Evolutionary conservation across 2,888 invertebrate genomes (phyloP).

Genomic region (Scaeva pyrastri): DNA sequence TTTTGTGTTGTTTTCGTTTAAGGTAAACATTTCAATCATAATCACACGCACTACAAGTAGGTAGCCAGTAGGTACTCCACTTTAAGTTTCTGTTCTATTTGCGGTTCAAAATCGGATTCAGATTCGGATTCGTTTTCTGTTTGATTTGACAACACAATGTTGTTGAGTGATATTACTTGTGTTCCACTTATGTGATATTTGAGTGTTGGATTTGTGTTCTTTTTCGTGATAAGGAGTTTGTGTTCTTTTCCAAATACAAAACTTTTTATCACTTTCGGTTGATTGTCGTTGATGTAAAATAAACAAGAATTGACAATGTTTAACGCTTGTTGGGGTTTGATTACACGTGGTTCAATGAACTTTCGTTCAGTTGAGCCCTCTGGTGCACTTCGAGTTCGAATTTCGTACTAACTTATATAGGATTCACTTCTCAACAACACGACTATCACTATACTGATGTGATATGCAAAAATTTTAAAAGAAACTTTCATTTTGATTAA

Average conservation of each 20-base stretch:
- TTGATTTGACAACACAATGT: slow-evolving; percentile 15
- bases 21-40: slow-evolving; percentile 33
- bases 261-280: slow-evolving; percentile 15
- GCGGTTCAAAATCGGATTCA: neutral
- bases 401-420: slow-evolving; percentile 14
- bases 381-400: slow-evolving; percentile 15
- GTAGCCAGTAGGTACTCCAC: neutral
- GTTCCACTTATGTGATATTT: slow-evolving; percentile 18
- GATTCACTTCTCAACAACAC: slow-evolving; percentile 26
- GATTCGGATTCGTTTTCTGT: neutral
- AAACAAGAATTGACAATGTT: slow-evolving; percentile 15
- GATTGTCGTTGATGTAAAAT: neutral
- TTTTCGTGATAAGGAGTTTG: slow-evolving; percentile 20
- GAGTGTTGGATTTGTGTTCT: neutral
- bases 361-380: slow-evolving; percentile 3
- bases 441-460: slow-evolving; percentile 2
- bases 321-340: slow-evolving; percentile 8
- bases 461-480: slow-evolving; percentile 33
- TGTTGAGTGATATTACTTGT: slow-evolving; percentile 27
- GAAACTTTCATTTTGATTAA: slow-evolving; percentile 48
- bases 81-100: slow-evolving; percentile 8
- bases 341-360: slow-evolving; percentile 58
- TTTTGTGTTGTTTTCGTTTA: neutral
- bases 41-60: slow-evolving; percentile 5
- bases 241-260: neutral